Base-by-base conservation (phyloP, 2,888 invertebrate genomes). In the Cryptosula pallasiana region DNA sequence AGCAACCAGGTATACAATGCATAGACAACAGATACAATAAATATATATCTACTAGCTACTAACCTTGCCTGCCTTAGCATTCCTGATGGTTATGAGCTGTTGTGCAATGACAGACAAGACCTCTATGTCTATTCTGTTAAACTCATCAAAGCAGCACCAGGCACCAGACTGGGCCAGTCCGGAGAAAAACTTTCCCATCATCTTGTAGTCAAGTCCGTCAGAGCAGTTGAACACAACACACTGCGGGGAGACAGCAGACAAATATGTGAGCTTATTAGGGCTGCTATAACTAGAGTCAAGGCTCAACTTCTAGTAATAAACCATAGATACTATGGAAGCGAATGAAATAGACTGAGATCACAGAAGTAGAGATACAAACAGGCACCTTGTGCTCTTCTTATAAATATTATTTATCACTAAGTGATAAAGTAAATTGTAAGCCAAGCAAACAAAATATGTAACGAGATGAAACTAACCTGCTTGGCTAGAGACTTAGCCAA, bases 191-290 rank as follows among this genome's bases (percentile, higher is more conserved):
- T 92, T 87, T 0, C 94, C 94, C 94, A 94, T 94, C 91, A 92
- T 92, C 87, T 87, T 87, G 76, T 86, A 88, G 78, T 88, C 88
- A 20, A 88, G 81, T 72, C 91, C 93, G 85, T 94, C 93, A 0
- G 93, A 93, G 80, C 94, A 94, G 84, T 94, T 94, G 82, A 94
- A 94, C 0, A 94, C 94, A 0, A 94, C 93, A 81, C 94, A 94
- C 83, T 93, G n/a, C 9, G 32, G 45, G 9, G 45, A 45, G 5
- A 45, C 45, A 45, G 45, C n/a, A n/a, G n/a, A n/a, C n/a, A n/a
- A n/a, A n/a, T n/a, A n/a, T n/a, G n/a, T n/a, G n/a, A n/a, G n/a
- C n/a, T n/a, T n/a, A n/a, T n/a, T n/a, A n/a, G n/a, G n/a, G n/a
- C n/a, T n/a, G n/a, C n/a, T n/a, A n/a, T n/a, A n/a, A n/a, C n/a